Conservation (phyloP, 2,888 invertebrate species). For the Liodrosophila aerea region DNA sequence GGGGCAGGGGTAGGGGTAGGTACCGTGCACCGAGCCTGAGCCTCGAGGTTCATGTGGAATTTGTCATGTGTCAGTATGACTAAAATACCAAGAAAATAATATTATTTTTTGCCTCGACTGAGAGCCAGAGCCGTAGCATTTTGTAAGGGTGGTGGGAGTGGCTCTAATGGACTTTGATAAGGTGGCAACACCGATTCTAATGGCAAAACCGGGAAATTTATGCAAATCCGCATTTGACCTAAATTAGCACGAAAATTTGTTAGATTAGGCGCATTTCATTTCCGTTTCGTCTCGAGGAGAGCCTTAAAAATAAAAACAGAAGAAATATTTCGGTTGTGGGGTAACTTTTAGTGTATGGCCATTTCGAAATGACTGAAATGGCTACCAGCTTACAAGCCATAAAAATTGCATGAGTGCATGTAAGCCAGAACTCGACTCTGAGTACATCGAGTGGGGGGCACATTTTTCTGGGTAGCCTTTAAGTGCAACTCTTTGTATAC, state of each 20-base stretch:
- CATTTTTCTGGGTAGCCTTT: conserved; percentile 61
- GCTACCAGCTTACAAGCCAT: conserved; percentile 63
- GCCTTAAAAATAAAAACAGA: conserved; percentile 7
- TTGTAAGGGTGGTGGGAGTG: conserved; percentile 35
- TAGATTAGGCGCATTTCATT: conserved; percentile 76
- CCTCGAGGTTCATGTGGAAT: conserved; percentile 61
- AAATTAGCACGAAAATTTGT: conserved; percentile 79
- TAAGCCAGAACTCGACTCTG: conserved; percentile 16
- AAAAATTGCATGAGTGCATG: conserved; percentile 72
- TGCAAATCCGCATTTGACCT: conserved; percentile 78
- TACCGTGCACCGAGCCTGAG: background rate
- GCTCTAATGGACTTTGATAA: conserved; percentile 76
- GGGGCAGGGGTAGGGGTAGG: conserved; percentile 4
- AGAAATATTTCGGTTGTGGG: conserved; percentile 18
- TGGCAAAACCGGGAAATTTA: conserved; percentile 58
- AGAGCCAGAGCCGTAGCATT: conserved; percentile 44
- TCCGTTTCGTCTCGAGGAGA: conserved; percentile 38
- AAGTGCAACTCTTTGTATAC: conserved; percentile 78
- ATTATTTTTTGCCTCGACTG: conserved; percentile 22
- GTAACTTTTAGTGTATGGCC: conserved; percentile 35
- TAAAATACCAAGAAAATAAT: conserved; percentile 75
- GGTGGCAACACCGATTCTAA: conserved; percentile 60
- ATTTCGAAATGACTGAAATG: conserved; percentile 59
- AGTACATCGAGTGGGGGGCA: conserved; percentile 49
- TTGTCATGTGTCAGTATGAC: conserved; percentile 79